Base-by-base conservation (phyloP, 2,113 vertebrate species). In the Phalacrocorax brasilianus region DNA sequence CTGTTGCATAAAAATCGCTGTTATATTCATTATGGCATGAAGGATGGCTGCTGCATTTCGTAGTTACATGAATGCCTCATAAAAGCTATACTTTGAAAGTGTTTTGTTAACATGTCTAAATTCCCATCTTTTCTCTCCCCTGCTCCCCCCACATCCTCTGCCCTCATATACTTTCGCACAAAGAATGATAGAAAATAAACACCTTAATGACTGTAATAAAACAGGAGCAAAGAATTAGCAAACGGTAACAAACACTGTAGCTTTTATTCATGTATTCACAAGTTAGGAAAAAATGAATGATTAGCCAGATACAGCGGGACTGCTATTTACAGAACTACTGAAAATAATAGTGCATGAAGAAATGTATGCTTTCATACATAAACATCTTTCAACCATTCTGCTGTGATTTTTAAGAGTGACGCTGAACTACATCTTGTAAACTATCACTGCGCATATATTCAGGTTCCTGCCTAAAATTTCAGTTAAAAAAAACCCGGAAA, bases 1-100 rank as follows among this genome's bases (percentile, higher is more conserved):
- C 15, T 44, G 20, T 3, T 63, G 23, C 18, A 23, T 4, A n/a
- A 70, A 56, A 35, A 52, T 8, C 1, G 0, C 21, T 49, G 27
- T 19, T 58, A 2, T 20, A 32, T 40, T 82, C 52, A 45, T 5
- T 22, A 45, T 7, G 23, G 24, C 5, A 12, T 8, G 14, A 81
- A 63, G 52, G 68, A n/a, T 11, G 23, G 14, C 2, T 55, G 49
- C 12, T 88, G 44, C 16, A 38, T 23, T 72, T n/a, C 0, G 1
- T 7, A 32, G 35, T 26, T 11, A 30, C 11, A 16, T 1, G 2
- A 87, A 30, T 8, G 3, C 21, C 38, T 88, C 30, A 44, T 4
- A 45, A 65, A 65, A 59, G 26, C 49, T 47, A 1, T 12, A 81
- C 4, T 71, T 56, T 8, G 3, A 66, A 80, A 73, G 7, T 9